Base-by-base conservation (phyloP, 2,113 vertebrate species). In the Ellobius talpinus region DNA sequence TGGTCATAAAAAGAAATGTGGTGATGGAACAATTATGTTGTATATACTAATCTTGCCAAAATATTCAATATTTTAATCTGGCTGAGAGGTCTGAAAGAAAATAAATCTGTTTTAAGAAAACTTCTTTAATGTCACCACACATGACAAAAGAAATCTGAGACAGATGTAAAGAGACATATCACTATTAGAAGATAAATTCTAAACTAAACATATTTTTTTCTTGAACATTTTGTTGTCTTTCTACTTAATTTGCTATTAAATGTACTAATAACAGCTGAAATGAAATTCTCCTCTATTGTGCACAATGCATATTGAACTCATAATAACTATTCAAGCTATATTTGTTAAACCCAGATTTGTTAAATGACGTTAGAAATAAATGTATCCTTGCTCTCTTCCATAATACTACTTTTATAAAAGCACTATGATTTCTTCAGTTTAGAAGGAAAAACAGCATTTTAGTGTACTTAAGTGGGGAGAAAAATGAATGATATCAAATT, bases 361-460 rank as follows among this genome's bases (percentile, higher is more conserved):
- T 68, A 76, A 73, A 68, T 82, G 4, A 78, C 65, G 72, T 84
- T 84, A 89, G 89, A 90, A 79, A 87, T 72, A 65, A 93, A 47
- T 33, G 55, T 6, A 19, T 45, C 73, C 33, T 76, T 17, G 26
- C 7, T 79, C 47, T 4, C 58, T 90, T 82, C 23, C 52, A 61
- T 70, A 2, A 85, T 76, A 5, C 0, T 76, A 65, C 9, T 45
- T 93, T 93, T 39, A 29, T 24, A 63, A 55, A 52, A 26, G 0
- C 3, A 13, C 5, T 92, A 50, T 13, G 93, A 93, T 97, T 98
- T 94, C 96, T n/a, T 19, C 9, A 95, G 14, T 1, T 73, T 52
- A 47, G 68, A 91, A 97, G 45, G 1, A 45, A 95, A 94, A 42
- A 24, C 63, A 55, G 36, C 23, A 95, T 82, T 95, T 91, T 45